These are phyloP conservation scores for Ellobium chinense DNA, from an alignment of 2,888 invertebrate species.

Conservation along the genomic window DNA sequence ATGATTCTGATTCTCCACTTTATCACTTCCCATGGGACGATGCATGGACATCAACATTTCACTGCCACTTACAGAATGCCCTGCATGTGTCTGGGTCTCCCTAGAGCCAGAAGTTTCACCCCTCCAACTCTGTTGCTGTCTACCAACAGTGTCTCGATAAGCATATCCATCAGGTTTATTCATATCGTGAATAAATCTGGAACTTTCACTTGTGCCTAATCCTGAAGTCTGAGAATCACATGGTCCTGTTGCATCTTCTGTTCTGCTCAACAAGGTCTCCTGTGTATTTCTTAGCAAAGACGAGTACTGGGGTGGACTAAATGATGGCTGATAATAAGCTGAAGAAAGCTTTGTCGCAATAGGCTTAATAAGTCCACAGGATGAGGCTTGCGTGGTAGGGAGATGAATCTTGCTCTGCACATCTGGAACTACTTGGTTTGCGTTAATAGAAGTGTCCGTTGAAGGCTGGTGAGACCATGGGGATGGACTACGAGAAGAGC, in stretches of 20 bases:
- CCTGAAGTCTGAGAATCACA: slow-evolving; percentile 23
- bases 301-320: not conserved
- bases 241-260: not conserved
- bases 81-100: not conserved
- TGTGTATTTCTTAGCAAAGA: not conserved
- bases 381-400: not conserved
- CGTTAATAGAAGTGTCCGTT: not conserved
- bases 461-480: not conserved
- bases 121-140: not conserved
- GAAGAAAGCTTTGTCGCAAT: no score
- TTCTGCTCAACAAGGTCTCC: not conserved
- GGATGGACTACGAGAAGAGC: not conserved
- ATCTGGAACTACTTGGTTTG: no score
- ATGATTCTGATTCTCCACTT: no score
- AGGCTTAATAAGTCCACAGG: not conserved
- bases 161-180: not conserved
- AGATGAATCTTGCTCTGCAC: not conserved
- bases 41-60: not conserved
- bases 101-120: not conserved
- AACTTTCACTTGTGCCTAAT: not conserved
- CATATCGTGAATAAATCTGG: not conserved
- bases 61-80: not conserved
- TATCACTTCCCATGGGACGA: not conserved
- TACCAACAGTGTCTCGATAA: no score
- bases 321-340: not conserved